phyloP scores from a whole-genome alignment of 1,140 invertebrate species.

The Bicyclus anynana region DNA sequence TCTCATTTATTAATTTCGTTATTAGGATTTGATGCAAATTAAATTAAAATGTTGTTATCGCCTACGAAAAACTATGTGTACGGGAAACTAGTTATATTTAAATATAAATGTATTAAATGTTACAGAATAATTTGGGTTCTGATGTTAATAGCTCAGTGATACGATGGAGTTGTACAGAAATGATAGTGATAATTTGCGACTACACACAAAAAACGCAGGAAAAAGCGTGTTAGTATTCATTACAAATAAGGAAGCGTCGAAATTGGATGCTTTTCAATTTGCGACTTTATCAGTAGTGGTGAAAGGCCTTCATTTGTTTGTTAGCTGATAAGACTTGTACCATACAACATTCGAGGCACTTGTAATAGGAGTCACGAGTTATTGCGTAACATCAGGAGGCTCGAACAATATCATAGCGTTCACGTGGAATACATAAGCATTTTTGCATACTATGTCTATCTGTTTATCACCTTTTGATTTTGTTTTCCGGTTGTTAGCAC shows the following conservation, averaged over 20 bases:
- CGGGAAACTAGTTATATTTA: not conserved
- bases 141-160: not conserved
- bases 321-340: conserved; percentile 33
- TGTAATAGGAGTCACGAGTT: conserved; percentile 71
- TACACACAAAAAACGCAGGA: conserved; percentile 53
- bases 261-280: conserved; percentile 20
- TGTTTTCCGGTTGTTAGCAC: conserved; percentile 15
- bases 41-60: not conserved
- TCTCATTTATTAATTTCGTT: not conserved
- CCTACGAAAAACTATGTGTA: not conserved
- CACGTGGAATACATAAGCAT: conserved; percentile 47
- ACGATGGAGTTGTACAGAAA: conserved; percentile 5
- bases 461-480: conserved; percentile 18
- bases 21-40: not conserved
- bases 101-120: not conserved
- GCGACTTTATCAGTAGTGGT: conserved; percentile 30
- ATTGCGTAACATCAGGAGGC: conserved; percentile 59
- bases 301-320: conserved; percentile 36
- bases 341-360: conserved; percentile 43
- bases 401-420: conserved; percentile 53
- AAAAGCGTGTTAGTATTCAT: conserved; percentile 60
- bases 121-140: not conserved
- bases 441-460: conserved; percentile 22
- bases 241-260: conserved; percentile 48
- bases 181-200: conserved; percentile 41